Evolutionary conservation across 2,888 invertebrate genomes (phyloP).

Genomic region (Sinhomidia bicolor): DNA sequence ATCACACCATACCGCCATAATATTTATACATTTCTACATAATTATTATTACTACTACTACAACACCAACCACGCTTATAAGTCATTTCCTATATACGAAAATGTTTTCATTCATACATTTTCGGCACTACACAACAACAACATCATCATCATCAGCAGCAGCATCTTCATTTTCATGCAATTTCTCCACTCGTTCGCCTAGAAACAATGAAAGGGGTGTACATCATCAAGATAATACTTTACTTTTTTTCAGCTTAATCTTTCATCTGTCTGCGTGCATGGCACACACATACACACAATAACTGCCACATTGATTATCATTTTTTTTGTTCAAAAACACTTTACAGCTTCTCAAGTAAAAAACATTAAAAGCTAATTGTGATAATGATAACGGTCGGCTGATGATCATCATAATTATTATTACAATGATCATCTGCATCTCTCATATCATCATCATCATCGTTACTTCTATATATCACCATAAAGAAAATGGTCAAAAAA

Average conservation of each 20-base stretch:
- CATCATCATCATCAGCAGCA: background rate
- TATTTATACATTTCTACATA: slow-evolving; percentile 4
- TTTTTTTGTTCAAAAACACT: slow-evolving; percentile 33
- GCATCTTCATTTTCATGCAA: background rate
- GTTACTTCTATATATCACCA: background rate
- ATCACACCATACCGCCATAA: background rate
- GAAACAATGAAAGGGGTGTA: background rate
- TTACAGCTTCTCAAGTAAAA: slow-evolving; percentile 29
- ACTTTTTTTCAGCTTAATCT: background rate
- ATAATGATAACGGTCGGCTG: slow-evolving; percentile 61
- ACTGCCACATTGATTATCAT: slow-evolving; percentile 5
- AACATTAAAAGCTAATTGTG: slow-evolving; percentile 62
- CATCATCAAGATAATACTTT: background rate
- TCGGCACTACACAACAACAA: too few species aligned
- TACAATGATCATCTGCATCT: slow-evolving; percentile 27
- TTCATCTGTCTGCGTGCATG: background rate
- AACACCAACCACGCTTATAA: too few species aligned
- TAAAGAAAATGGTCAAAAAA: slow-evolving; percentile 24
- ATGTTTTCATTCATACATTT: slow-evolving; percentile 24
- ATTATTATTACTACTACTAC: too few species aligned
- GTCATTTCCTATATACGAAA: slow-evolving; percentile 32
- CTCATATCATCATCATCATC: background rate
- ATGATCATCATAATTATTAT: slow-evolving; percentile 64
- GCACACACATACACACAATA: background rate
- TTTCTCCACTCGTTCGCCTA: background rate